A percentile compares a stretch with the other conserved stretches of the same genome.
Conservation (phyloP, 2,888 invertebrate species). For the Sphaerophoria taeniata region DNA sequence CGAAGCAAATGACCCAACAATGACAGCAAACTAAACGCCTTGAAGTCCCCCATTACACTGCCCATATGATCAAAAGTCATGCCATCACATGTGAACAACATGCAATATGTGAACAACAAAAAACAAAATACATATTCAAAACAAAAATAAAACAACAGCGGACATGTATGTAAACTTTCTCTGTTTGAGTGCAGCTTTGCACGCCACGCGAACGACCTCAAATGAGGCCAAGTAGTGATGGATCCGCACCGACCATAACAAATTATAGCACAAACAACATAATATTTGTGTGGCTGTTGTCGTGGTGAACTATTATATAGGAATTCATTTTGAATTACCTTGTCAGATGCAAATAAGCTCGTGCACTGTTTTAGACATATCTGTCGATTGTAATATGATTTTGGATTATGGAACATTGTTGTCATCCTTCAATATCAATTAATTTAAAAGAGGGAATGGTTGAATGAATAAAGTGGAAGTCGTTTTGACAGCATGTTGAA, state of each 20-base stretch:
- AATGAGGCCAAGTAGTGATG: conserved; percentile 68
- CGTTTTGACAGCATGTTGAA: too few species aligned
- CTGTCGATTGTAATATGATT: conserved; percentile 55
- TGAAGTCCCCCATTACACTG: conserved; percentile 72
- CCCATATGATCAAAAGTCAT: conserved; percentile 25
- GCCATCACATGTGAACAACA: conserved; percentile 33
- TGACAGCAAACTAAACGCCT: conserved; percentile 73
- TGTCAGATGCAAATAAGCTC: conserved; percentile 65
- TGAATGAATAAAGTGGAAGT: too few species aligned
- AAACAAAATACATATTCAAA: conserved; percentile 8
- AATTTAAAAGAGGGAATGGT: too few species aligned
- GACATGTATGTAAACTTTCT: conserved; percentile 74
- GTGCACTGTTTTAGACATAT: conserved; percentile 40
- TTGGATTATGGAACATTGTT: too few species aligned
- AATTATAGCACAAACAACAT: conserved; percentile 16
- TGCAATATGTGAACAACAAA: conserved; percentile 23
- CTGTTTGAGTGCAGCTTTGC: conserved; percentile 66
- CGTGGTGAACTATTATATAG: conserved; percentile 6
- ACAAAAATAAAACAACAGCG: conserved; percentile 44
- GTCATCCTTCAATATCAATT: too few species aligned
- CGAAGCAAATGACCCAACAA: conserved; percentile 70
- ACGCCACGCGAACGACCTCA: conserved; percentile 72
- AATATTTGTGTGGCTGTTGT: too few species aligned
- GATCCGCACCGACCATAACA: conserved; percentile 47
- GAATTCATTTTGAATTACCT: conserved; percentile 66